Conservation (phyloP, 2,113 vertebrate species). For the Bos indicus region DNA sequence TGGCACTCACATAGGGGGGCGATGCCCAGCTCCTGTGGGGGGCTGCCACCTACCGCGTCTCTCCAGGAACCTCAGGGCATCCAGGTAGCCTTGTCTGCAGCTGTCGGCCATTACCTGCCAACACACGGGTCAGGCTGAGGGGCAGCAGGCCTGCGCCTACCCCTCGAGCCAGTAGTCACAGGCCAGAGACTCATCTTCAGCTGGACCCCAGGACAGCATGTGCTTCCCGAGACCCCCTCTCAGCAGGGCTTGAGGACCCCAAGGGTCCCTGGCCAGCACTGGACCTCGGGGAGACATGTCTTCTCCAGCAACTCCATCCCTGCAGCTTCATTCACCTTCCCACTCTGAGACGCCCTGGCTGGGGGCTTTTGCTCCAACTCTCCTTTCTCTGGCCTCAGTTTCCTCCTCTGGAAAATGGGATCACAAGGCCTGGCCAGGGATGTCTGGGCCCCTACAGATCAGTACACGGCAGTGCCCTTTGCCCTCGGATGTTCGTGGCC, state of each 20-base stretch:
- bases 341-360: fast-evolving
- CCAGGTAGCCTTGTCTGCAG: slow-evolving; percentile 64
- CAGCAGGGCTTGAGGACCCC: background rate
- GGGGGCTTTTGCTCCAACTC: no score
- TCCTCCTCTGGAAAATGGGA: background rate
- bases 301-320: background rate
- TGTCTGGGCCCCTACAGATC: background rate
- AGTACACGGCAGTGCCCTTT: no score
- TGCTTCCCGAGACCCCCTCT: background rate
- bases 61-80: slow-evolving; percentile 60
- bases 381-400: background rate
- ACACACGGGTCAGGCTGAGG: background rate
- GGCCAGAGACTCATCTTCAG: background rate
- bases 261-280: background rate
- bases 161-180: fast-evolving
- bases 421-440: background rate
- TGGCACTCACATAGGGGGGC: fast-evolving
- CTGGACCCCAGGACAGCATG: background rate
- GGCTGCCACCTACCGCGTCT: slow-evolving; percentile 22
- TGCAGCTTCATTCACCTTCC: background rate
- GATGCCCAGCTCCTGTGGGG: fast-evolving
- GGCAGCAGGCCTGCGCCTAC: no score
- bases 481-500: background rate
- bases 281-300: fast-evolving
- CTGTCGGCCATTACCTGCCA: background rate